Conservation (phyloP, 92 coral and sea anemone genomes). For the Porites lobata region DNA sequence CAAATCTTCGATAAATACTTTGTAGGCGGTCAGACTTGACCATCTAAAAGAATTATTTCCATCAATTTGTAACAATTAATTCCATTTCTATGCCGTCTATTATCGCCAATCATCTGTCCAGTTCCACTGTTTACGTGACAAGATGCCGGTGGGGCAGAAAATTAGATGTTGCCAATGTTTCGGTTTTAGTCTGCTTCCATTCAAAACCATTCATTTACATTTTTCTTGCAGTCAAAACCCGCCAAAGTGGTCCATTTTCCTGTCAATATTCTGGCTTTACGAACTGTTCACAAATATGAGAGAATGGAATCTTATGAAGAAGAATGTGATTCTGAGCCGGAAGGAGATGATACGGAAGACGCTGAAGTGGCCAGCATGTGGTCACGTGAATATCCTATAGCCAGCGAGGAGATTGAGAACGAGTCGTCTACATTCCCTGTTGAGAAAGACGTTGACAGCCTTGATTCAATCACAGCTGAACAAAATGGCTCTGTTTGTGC, state of each 20-base stretch:
- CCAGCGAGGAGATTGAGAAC: slow-evolving; percentile 11
- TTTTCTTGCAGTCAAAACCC: slow-evolving; percentile 20
- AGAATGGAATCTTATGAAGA: slow-evolving; percentile 34
- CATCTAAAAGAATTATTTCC: no score
- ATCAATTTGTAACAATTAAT: no score
- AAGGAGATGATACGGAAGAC: slow-evolving; percentile 2
- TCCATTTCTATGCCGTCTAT: no score
- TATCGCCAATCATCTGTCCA: no score
- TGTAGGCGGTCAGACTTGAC: no score
- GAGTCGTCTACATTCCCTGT: not conserved
- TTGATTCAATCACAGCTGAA: not conserved
- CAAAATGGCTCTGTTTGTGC: slow-evolving; percentile 1
- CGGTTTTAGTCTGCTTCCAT: no score
- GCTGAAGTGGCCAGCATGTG: slow-evolving; percentile 16
- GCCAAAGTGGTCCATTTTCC: slow-evolving; percentile 47
- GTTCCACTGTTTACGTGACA: no score
- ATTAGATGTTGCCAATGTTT: no score
- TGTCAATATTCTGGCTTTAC: slow-evolving; percentile 40
- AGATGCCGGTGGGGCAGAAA: no score
- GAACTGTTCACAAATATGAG: slow-evolving; percentile 56
- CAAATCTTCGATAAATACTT: no score
- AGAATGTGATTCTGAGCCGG: not conserved
- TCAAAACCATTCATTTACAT: not conserved
- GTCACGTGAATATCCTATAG: slow-evolving; percentile 20
- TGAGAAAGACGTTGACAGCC: slow-evolving; percentile 30